A percentile compares a stretch with the other conserved stretches of the same genome.
Conservation (phyloP, 2,888 invertebrate species). For the Sinelater perroti region DNA sequence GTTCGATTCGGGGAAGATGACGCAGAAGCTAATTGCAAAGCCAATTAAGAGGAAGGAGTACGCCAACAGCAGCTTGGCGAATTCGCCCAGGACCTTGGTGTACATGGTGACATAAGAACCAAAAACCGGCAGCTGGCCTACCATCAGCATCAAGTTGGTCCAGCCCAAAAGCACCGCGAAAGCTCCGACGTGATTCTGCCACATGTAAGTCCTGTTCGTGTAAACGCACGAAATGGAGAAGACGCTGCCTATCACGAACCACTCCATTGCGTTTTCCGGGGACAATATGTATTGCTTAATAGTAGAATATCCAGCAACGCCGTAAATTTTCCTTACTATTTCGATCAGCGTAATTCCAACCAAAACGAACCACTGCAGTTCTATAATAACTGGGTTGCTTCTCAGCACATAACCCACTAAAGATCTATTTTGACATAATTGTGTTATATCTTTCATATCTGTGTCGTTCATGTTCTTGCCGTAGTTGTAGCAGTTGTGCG, state of each 20-base stretch:
- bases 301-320: slow-evolving; percentile 82
- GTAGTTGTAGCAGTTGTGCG: slow-evolving; percentile 86
- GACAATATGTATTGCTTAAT: slow-evolving; percentile 83
- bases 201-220: slow-evolving; percentile 78
- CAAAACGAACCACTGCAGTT: slow-evolving; percentile 85
- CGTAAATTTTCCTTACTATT: slow-evolving; percentile 81
- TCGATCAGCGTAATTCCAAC: slow-evolving; percentile 82
- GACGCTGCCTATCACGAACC: slow-evolving; percentile 86
- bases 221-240: slow-evolving; percentile 85
- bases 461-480: slow-evolving; percentile 71
- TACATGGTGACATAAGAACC: slow-evolving; percentile 93
- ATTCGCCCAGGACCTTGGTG: slow-evolving; percentile 86
- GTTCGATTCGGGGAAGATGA: slow-evolving; percentile 84
- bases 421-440: slow-evolving; percentile 80
- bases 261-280: slow-evolving; percentile 86
- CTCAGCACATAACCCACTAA: slow-evolving; percentile 78
- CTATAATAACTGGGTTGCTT: slow-evolving; percentile 78
- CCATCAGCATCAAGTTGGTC: slow-evolving; percentile 91
- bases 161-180: slow-evolving; percentile 86
- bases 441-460: slow-evolving; percentile 74
- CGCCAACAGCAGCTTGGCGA: slow-evolving; percentile 84
- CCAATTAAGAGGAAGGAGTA: slow-evolving; percentile 86
- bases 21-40: slow-evolving; percentile 88
- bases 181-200: slow-evolving; percentile 89
- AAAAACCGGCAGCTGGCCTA: slow-evolving; percentile 86